Percentiles rank a stretch among this genome's conserved stretches.
phyloP scores from a whole-genome alignment of 35 echinoderm and acorn worm species.

The Apostichopus parvimensis region DNA sequence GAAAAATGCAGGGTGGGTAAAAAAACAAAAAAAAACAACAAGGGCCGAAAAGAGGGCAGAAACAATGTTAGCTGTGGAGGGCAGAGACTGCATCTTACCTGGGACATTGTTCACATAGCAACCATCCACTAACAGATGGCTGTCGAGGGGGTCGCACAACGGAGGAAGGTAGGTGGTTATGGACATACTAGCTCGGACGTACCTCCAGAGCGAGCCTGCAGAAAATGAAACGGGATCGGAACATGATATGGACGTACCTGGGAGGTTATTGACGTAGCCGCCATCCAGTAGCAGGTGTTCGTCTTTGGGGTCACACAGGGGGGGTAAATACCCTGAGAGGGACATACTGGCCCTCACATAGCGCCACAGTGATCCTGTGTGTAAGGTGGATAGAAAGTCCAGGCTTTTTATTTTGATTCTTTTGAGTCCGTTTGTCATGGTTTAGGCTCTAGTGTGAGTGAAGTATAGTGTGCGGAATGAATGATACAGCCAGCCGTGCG shows the following conservation, averaged over 20 bases:
- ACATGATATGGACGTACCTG: slow-evolving; percentile 64
- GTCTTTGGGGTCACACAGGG: slow-evolving; percentile 97
- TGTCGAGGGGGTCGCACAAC: slow-evolving; percentile 71
- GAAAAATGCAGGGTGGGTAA: too few relatives aligned
- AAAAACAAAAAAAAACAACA: too few relatives aligned
- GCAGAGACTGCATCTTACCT: slow-evolving; percentile 42
- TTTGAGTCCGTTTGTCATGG: too few relatives aligned
- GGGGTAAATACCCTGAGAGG: slow-evolving; percentile 94
- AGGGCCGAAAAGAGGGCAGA: too few relatives aligned
- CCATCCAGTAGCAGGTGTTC: slow-evolving; percentile 94
- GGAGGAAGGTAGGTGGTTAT: slow-evolving; percentile 66
- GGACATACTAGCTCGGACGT: slow-evolving; percentile 73
- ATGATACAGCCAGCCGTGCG: too few relatives aligned
- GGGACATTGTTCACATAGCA: slow-evolving; percentile 75
- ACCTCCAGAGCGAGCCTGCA: slow-evolving; percentile 72
- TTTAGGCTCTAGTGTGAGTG: too few relatives aligned
- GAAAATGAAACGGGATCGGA: neutral
- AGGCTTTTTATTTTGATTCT: neutral
- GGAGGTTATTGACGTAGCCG: slow-evolving; percentile 96
- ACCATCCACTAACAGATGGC: slow-evolving; percentile 64
- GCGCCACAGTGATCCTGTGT: slow-evolving; percentile 94
- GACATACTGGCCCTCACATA: slow-evolving; percentile 99
- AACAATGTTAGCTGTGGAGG: too few relatives aligned
- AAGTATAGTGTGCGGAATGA: too few relatives aligned
- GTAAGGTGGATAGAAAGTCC: slow-evolving; percentile 34